Evolutionary conservation across 2,888 invertebrate genomes (phyloP), one percentile per base, ranked within the genome.

Genomic region (Plusia festucae): DNA sequence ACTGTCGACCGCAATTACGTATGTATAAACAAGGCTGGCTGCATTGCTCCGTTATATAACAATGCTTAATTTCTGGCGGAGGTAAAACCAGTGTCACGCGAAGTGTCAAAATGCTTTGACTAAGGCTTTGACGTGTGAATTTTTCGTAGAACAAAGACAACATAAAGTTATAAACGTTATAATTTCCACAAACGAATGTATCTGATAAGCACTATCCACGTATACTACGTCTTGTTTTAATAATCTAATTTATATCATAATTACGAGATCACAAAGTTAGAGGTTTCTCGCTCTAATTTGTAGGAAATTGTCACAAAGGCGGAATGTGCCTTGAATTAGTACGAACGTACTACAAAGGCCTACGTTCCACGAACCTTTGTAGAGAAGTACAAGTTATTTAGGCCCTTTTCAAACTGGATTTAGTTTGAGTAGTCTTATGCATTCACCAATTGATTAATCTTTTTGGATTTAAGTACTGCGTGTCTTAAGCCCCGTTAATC

Each of bases 291-390:
- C 9, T 18, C 46, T 9, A 40, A 40, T 49, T 49, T 49, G 20
- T 0, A 49, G 46, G 16, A 49, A 18, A 20, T 0, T 11, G 20
- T 11, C 9, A 49, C 18, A 49, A 46, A 49, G 18, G 18, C 20
- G 46, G 46, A 49, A 46, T 46, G 46, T 46, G 46, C 46, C 18
- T 46, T 46, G n/a, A 40, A 40, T 40, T 40, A 40, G 40, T n/a
- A 40, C 40, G 40, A 15, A n/a, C 34, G 13, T 2, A 34, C 34
- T 34, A 34, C 40, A 40, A n/a, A 40, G n/a, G 4, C 34, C 34
- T 34, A 34, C 34, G 34, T 15, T 34, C 13, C 15, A 34, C n/a
- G 40, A 1, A 3, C 6, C 40, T 40, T 40, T 40, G 40, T 40
- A n/a, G 40, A 40, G 40, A 6, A 15, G 6, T 40, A 7, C 40